Evolutionary conservation across 2,113 vertebrate species (phyloP).

Genomic region (Chionis minor): DNA sequence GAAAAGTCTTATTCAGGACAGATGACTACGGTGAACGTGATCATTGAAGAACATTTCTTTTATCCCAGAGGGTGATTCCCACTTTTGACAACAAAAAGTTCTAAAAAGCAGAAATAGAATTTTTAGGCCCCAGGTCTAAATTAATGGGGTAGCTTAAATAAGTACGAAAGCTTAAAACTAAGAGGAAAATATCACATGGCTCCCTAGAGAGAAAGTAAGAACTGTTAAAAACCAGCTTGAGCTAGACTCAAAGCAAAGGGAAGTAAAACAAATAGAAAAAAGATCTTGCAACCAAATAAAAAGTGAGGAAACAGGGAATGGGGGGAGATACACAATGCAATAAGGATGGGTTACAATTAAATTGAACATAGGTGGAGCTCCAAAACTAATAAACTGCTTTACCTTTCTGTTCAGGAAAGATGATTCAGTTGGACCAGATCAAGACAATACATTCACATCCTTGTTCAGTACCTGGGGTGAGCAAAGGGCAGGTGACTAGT

Average conservation of each 20-base stretch:
- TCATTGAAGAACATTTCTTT: neutral
- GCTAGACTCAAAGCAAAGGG: neutral
- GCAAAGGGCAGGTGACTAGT: neutral
- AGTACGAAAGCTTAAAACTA: neutral
- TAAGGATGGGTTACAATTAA: neutral
- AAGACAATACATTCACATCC: neutral
- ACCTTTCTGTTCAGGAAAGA: neutral
- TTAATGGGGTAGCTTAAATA: neutral
- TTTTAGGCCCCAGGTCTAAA: neutral
- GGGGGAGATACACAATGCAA: neutral
- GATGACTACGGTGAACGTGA: neutral
- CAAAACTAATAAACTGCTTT: neutral
- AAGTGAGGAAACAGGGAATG: neutral
- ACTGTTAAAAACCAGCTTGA: neutral
- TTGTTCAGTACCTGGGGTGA: neutral
- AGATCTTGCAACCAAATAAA: neutral
- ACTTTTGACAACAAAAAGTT: neutral
- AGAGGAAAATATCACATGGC: neutral
- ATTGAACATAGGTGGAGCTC: neutral
- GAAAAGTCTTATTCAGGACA: neutral
- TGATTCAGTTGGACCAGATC: neutral
- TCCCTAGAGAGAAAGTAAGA: neutral
- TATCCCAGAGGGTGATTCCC: neutral
- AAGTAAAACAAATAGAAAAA: neutral
- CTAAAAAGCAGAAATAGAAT: neutral